Evolutionary conservation across 1,140 invertebrate species (phyloP), one percentile per base, ranked within the genome.

Genomic region (Phthorimaea operculella): DNA sequence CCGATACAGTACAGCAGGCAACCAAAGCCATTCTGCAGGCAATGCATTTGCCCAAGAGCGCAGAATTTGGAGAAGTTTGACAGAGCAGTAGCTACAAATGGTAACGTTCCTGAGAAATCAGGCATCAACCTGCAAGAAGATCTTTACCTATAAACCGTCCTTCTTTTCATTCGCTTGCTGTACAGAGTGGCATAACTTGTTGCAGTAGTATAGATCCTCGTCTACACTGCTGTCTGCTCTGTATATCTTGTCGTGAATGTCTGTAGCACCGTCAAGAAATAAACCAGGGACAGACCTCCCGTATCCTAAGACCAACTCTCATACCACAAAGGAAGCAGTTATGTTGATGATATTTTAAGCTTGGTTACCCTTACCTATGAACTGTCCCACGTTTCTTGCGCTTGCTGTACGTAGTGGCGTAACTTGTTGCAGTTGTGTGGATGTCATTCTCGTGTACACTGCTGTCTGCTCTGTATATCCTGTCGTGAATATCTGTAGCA

Each of bases 201-300:
- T 9, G 63, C 58, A 34, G 66, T 62, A 0, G 70, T 62, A 11
- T 44, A 49, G 4, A 36, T 21, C 66, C 0, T 48, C 58, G n/a
- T 76, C 76, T 1, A 62, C 50, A 58, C 58, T 64, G 54, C 66
- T 68, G 7, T 69, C 72, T 8, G 63, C 60, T 2, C 54, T 60
- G 33, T 82, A 75, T n/a, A 83, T 83, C 6, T 64, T 75, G 16
- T 83, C 77, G 54, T 76, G 80, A 11, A 70, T 68, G 51, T 79
- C 64, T 18, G 64, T 66, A 47, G 44, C 6, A 15, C 15, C 15
- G n/a, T n/a, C n/a, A n/a, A n/a, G n/a, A n/a, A n/a, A n/a, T n/a
- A n/a, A n/a, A n/a, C n/a, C n/a, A n/a, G n/a, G n/a, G n/a, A n/a
- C n/a, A n/a, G n/a, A n/a, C n/a, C n/a, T n/a, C n/a, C n/a, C n/a